These are phyloP conservation scores for Scopus umbretta DNA, from an alignment of 2,113 vertebrate species.

Conservation along the genomic window DNA sequence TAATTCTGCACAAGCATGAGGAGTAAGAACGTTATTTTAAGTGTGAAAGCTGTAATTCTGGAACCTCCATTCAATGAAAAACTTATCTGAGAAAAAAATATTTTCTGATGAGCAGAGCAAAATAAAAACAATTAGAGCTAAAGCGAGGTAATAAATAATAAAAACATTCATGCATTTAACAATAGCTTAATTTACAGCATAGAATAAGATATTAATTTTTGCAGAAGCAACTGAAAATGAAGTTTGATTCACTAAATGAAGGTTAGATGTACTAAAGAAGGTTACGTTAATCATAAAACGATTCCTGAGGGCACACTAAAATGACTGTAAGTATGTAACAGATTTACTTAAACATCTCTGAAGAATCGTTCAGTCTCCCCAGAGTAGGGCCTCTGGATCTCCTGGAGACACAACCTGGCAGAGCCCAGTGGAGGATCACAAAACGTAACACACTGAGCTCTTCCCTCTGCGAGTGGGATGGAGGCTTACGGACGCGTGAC, in stretches of 20 bases:
- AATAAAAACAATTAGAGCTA: background rate
- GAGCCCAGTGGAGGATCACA: background rate
- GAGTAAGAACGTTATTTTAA: background rate
- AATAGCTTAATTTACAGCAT: background rate
- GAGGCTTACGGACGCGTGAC: rapidly evolving
- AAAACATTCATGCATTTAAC: constrained; percentile 2
- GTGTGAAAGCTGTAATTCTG: background rate
- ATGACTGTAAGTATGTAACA: constrained; percentile 24
- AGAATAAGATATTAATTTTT: background rate
- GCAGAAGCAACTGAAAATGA: constrained; percentile 18
- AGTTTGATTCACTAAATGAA: constrained; percentile 30
- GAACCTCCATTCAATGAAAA: background rate
- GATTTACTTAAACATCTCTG: constrained; percentile 36
- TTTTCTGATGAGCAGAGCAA: background rate
- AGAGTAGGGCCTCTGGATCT: background rate
- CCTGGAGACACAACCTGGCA: background rate
- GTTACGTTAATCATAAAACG: constrained; percentile 10
- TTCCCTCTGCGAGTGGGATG: background rate
- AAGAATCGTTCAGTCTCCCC: background rate
- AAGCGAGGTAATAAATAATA: background rate
- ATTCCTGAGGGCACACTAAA: constrained; percentile 35
- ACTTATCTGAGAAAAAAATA: background rate
- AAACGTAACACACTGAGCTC: background rate
- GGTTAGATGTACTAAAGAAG: constrained; percentile 11
- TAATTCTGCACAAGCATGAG: background rate